Percentiles rank a stretch among this genome's conserved stretches.
Conservation (phyloP, 1,140 invertebrate species). For the Coelopa frigida region DNA sequence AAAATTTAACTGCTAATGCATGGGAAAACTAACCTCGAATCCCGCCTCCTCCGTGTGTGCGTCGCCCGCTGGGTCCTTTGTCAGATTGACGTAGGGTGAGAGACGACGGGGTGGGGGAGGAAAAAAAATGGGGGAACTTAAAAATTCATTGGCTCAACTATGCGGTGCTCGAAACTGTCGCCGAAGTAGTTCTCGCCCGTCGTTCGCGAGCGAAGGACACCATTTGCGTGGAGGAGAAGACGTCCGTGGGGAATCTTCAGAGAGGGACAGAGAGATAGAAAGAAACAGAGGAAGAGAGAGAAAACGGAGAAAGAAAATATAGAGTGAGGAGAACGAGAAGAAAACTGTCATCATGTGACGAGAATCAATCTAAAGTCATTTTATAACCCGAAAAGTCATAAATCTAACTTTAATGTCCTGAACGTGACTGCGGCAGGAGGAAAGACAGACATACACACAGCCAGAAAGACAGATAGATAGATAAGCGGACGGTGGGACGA, state of each 20-base stretch:
- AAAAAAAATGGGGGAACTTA: too few species aligned
- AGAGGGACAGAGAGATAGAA: background rate
- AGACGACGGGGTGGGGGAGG: too few species aligned
- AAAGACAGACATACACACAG: background rate
- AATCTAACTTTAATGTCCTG: slow-evolving; percentile 45
- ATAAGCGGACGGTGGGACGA: too few species aligned
- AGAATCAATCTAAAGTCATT: slow-evolving; percentile 46
- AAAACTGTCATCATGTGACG: slow-evolving; percentile 45
- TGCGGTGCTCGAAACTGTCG: slow-evolving; percentile 4
- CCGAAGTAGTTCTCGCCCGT: slow-evolving; percentile 5
- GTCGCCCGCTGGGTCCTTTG: too few species aligned
- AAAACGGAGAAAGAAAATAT: background rate
- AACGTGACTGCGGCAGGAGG: slow-evolving; percentile 41
- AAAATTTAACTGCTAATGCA: too few species aligned
- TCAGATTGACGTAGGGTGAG: slow-evolving; percentile 17
- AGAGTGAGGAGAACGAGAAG: background rate
- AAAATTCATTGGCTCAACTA: slow-evolving; percentile 32
- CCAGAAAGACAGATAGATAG: background rate
- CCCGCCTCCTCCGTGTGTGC: too few species aligned
- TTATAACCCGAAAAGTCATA: slow-evolving; percentile 45
- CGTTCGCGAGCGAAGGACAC: slow-evolving; percentile 1
- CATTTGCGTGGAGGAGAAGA: background rate
- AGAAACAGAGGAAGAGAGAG: background rate
- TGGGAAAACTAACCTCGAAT: too few species aligned
- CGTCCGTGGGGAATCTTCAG: background rate